A percentile compares a stretch with the other conserved stretches of the same genome.
phyloP scores from a whole-genome alignment of 2,888 invertebrate species.

The Cyaniris semiargus region DNA sequence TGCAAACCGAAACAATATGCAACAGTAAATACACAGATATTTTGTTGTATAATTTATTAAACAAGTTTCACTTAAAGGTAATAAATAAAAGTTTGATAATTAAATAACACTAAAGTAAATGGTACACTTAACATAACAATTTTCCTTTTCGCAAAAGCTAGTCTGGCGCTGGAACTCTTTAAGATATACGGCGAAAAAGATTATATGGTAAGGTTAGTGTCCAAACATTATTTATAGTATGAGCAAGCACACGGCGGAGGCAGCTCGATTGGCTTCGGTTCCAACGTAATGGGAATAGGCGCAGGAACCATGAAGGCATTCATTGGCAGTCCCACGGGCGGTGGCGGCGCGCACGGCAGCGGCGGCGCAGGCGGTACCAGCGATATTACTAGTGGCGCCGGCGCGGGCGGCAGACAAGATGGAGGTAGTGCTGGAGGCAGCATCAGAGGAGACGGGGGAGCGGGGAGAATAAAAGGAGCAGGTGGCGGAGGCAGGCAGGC shows the following conservation, averaged over 20 bases:
- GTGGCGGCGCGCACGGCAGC: slow-evolving; percentile 49
- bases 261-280: slow-evolving; percentile 59
- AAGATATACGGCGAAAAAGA: neutral
- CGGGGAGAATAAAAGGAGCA: slow-evolving; percentile 36
- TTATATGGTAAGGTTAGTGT: neutral
- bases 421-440: slow-evolving; percentile 36
- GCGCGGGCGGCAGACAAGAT: slow-evolving; percentile 41
- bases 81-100: neutral
- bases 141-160: neutral
- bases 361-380: slow-evolving; percentile 55
- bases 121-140: neutral
- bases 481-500: slow-evolving; percentile 45
- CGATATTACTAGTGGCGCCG: slow-evolving; percentile 55
- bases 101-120: neutral
- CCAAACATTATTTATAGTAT: slow-evolving; percentile 36
- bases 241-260: slow-evolving; percentile 48
- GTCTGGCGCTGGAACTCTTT: no score
- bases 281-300: slow-evolving; percentile 64
- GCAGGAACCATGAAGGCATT: slow-evolving; percentile 64
- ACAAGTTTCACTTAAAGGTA: neutral
- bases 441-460: slow-evolving; percentile 44
- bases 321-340: slow-evolving; percentile 59
- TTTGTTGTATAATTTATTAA: slow-evolving; percentile 3
- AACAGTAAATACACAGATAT: neutral
- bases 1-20: neutral